phyloP scores from a whole-genome alignment of 2,797 vertebrate genomes.

The Etheostoma perlongum region DNA sequence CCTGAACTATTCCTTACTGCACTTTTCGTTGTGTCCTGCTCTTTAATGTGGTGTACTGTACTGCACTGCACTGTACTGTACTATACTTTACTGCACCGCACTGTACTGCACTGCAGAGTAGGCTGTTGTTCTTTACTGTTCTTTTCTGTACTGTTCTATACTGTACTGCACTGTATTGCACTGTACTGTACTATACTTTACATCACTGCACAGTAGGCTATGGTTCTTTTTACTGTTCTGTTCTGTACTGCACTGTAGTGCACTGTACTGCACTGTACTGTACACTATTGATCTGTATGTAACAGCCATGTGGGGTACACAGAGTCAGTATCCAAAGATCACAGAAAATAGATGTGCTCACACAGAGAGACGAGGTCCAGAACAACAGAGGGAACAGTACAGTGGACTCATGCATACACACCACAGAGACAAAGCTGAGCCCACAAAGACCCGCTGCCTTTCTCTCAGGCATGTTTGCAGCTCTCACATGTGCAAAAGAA shows the following conservation, averaged over 20 bases:
- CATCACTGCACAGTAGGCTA: too few species aligned
- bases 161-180: too few species aligned
- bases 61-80: too few species aligned
- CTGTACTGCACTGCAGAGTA: too few species aligned
- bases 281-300: background rate
- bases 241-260: too few species aligned
- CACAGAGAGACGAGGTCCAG: background rate
- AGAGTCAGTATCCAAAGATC: slow-evolving; percentile 13
- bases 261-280: background rate
- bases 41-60: too few species aligned
- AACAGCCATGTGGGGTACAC: slow-evolving; percentile 1
- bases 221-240: too few species aligned
- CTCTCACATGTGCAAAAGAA: slow-evolving; percentile 57
- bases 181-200: too few species aligned
- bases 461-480: slow-evolving; percentile 41
- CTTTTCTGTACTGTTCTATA: too few species aligned
- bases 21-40: too few species aligned
- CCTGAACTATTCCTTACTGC: background rate
- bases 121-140: too few species aligned
- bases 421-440: slow-evolving; percentile 45
- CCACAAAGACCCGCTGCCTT: slow-evolving; percentile 42
- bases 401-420: slow-evolving; percentile 15
- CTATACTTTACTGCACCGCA: too few species aligned
- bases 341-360: slow-evolving; percentile 9
- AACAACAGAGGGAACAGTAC: slow-evolving; percentile 36